Conservation (phyloP, 2,797 vertebrate genomes). For the Ibycter americanus region DNA sequence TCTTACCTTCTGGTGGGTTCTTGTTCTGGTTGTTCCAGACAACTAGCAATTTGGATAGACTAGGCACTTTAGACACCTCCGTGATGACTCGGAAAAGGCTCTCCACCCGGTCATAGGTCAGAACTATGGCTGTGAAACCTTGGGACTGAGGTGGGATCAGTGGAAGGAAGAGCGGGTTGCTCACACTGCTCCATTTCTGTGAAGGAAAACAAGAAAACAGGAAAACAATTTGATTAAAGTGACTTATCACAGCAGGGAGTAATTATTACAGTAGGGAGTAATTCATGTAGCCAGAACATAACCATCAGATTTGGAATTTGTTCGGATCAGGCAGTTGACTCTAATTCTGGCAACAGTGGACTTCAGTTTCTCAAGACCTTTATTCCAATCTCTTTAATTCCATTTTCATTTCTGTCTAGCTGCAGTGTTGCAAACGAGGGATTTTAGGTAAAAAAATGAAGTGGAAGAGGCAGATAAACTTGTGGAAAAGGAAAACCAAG, state of each 20-base stretch:
- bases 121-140: slow-evolving; percentile 95
- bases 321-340: neutral
- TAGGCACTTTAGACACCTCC: slow-evolving; percentile 96
- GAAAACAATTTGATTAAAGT: neutral
- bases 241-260: neutral
- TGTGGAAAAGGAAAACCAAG: neutral
- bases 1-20: slow-evolving; percentile 93
- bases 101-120: slow-evolving; percentile 97
- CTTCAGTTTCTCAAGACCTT: neutral
- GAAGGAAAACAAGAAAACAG: neutral
- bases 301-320: neutral
- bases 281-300: neutral
- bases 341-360: neutral
- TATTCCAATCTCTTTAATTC: neutral
- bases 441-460: neutral
- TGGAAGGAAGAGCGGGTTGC: slow-evolving; percentile 95
- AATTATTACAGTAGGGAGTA: neutral
- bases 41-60: slow-evolving; percentile 93
- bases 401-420: neutral
- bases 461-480: neutral
- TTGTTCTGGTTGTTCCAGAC: slow-evolving; percentile 99
- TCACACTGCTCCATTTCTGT: slow-evolving; percentile 96
- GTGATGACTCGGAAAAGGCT: slow-evolving; percentile 98
- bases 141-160: slow-evolving; percentile 95
- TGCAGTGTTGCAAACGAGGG: neutral